A percentile compares a stretch with the other conserved stretches of the same genome.
Conservation (phyloP, 2,113 vertebrate genomes). For the Alectura lathami region DNA sequence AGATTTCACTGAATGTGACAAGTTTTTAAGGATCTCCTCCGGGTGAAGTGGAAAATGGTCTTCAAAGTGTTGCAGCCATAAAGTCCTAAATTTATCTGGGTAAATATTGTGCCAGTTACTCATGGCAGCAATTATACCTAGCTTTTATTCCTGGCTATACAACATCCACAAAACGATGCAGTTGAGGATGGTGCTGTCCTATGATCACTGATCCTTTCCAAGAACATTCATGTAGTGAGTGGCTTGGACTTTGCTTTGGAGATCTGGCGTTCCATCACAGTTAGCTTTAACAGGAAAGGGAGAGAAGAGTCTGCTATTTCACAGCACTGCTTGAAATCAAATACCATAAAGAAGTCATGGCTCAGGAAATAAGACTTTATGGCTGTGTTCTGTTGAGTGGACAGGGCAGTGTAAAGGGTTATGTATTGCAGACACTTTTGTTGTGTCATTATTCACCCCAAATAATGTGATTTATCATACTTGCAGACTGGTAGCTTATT, state of each 20-base stretch:
- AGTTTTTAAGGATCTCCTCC: background rate
- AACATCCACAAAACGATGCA: background rate
- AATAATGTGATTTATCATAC: slow-evolving; percentile 49
- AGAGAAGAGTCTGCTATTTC: background rate
- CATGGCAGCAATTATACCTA: background rate
- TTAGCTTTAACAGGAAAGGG: background rate
- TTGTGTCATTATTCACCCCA: slow-evolving; percentile 38
- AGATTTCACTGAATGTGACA: background rate
- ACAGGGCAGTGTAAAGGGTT: slow-evolving; percentile 1
- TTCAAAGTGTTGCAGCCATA: background rate
- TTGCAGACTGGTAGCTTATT: slow-evolving; percentile 34
- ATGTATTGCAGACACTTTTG: slow-evolving; percentile 38
- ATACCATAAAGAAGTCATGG: slow-evolving; percentile 7
- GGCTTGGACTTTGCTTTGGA: background rate
- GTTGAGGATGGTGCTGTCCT: background rate
- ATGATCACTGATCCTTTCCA: background rate
- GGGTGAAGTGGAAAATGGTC: background rate
- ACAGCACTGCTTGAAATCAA: background rate
- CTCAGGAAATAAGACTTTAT: slow-evolving; percentile 11
- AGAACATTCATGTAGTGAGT: background rate
- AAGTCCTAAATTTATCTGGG: background rate
- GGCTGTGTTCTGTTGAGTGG: slow-evolving; percentile 32
- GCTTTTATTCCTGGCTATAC: background rate
- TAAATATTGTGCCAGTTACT: background rate
- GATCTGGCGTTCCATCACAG: background rate